These are phyloP conservation scores for Malurus alboscapulatus DNA, from an alignment of 2,113 vertebrate species.

Conservation along the genomic window DNA sequence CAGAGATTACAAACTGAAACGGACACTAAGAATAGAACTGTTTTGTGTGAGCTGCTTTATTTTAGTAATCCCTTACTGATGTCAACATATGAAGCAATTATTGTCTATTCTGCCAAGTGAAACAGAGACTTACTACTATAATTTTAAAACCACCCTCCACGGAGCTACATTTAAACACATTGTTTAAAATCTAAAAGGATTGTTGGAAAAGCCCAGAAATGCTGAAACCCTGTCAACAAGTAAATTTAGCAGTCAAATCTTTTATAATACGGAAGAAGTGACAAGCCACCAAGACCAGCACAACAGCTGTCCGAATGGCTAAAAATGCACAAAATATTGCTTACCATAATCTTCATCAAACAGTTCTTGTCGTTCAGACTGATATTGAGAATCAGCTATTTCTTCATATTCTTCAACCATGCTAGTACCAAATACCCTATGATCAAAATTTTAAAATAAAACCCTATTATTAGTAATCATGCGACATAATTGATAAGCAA, in stretches of 20 bases:
- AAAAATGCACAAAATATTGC: background rate
- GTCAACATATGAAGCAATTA: background rate
- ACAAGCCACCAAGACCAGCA: background rate
- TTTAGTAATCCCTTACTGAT: background rate
- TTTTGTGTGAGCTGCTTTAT: background rate
- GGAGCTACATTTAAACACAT: background rate
- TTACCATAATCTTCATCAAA: conserved; percentile 95
- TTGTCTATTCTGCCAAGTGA: background rate
- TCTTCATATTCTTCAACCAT: conserved; percentile 99
- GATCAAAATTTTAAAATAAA: conserved; percentile 31
- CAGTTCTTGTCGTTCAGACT: conserved; percentile 89
- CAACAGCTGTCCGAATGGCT: background rate
- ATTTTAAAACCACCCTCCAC: background rate
- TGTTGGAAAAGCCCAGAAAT: background rate
- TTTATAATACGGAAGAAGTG: background rate
- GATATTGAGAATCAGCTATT: conserved; percentile 95
- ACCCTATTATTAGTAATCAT: background rate
- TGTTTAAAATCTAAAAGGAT: background rate
- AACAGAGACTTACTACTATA: background rate
- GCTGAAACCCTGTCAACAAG: background rate
- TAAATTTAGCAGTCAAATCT: background rate
- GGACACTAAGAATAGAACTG: background rate
- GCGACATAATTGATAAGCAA: background rate
- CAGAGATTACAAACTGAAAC: background rate
- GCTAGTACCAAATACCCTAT: conserved; percentile 96